Base-by-base conservation (phyloP, 2,113 vertebrate genomes). In the Hyla sarda region DNA sequence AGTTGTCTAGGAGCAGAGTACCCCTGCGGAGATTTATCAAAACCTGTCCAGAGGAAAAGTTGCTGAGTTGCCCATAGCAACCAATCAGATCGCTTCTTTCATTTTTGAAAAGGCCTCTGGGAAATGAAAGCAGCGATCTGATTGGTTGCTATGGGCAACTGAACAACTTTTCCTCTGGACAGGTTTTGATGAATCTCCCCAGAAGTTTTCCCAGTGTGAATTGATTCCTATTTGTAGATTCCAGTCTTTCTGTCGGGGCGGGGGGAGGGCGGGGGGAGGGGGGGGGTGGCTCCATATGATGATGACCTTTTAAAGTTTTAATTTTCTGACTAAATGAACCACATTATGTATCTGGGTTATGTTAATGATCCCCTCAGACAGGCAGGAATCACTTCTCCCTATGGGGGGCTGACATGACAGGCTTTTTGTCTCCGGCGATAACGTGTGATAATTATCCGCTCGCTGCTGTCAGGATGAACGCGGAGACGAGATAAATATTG, bases 301-400 rank as follows among this genome's bases (percentile, higher is more conserved):
- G 50, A 71, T 25, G 69, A 17, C 48, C 11, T 45, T 83, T 41
- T 41, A 56, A 58, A 60, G 23, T 82, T 82, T 45, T 32, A 50
- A 67, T 52, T 69, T 48, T 32, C 58, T 41, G 19, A 21, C 62
- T 83, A 47, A 83, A 74, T 37, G 28, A 32, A 45, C 9, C 34
- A 45, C 5, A 83, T 73, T 73, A 76, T 84, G 82, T 84, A 84
- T 76, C 48, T 84, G 52, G 82, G 52, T 84, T 62, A 84, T 75
- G 54, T 48, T 76, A 75, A 84, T 84, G 23, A 47, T 45, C 37
- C 62, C 28, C 1, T 11, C 21, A 47, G 17, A 69, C 60, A 50
- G 5, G 62, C 80, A 30, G 9, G 62, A 25, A 69, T 82, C 62
- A 82, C 25, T 16, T 8, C 45, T 48, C 56, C 56, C 41, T 25